A percentile compares a stretch with the other conserved stretches of the same genome.
Conservation (phyloP, 2,888 invertebrate species). For the Pimpla rufipes region DNA sequence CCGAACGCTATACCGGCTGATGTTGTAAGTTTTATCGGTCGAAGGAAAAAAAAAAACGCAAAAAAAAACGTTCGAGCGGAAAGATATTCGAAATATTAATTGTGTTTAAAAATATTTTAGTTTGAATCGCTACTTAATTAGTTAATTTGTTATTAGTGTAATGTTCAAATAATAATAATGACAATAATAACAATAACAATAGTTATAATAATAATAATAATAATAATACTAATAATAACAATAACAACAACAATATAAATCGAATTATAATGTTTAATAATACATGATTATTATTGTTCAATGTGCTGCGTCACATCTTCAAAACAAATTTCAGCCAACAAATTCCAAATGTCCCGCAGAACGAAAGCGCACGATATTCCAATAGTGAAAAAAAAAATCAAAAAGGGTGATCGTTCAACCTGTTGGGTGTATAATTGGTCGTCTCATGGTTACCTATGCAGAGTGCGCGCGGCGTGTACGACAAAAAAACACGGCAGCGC, state of each 20-base stretch:
- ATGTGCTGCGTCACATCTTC: neutral
- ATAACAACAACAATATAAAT: neutral
- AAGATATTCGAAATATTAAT: neutral
- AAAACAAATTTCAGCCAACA: neutral
- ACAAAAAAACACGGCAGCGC: slow-evolving; percentile 42
- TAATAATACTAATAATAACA: neutral
- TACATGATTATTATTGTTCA: too few species aligned
- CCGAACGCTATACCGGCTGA: neutral
- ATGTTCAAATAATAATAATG: too few species aligned
- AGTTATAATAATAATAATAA: neutral
- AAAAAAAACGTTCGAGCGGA: neutral
- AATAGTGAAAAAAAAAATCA: neutral
- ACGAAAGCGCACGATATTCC: neutral
- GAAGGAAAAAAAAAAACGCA: neutral
- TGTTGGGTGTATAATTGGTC: slow-evolving; percentile 23
- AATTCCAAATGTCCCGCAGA: neutral
- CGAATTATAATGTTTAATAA: too few species aligned
- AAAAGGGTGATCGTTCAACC: slow-evolving; percentile 5
- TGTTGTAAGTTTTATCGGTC: slow-evolving; percentile 19
- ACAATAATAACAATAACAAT: neutral
- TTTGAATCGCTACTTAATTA: too few species aligned
- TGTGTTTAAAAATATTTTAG: too few species aligned
- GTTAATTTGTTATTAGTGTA: too few species aligned
- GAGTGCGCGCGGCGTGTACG: neutral
- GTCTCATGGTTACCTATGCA: slow-evolving; percentile 8